These are phyloP conservation scores for Python bivittatus DNA, from an alignment of 2,113 vertebrate species.

Conservation along the genomic window DNA sequence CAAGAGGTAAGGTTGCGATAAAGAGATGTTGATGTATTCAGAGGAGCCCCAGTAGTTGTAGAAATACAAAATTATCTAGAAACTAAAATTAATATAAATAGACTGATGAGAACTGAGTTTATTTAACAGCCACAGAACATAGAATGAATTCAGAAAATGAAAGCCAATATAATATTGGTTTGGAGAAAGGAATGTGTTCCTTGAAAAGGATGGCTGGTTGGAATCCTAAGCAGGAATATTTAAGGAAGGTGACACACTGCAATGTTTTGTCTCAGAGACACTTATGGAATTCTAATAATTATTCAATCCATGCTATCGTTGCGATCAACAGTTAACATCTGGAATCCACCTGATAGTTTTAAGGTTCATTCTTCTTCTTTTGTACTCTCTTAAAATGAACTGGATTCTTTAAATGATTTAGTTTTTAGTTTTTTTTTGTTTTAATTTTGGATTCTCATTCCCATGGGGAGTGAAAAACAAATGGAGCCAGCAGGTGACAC, in stretches of 20 bases:
- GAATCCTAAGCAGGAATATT: neutral
- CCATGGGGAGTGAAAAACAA: slow-evolving; percentile 68
- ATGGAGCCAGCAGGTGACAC: slow-evolving; percentile 65
- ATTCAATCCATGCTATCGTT: neutral
- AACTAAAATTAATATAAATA: too few species aligned
- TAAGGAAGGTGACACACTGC: neutral
- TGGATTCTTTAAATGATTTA: slow-evolving; percentile 56
- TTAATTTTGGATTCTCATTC: slow-evolving; percentile 37
- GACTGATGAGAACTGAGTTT: neutral
- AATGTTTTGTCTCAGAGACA: neutral
- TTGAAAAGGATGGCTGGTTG: neutral
- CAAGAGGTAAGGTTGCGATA: too few species aligned
- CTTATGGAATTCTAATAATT: neutral
- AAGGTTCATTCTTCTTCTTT: neutral
- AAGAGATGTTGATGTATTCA: too few species aligned
- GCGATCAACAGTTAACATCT: slow-evolving; percentile 11
- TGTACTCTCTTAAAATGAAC: neutral
- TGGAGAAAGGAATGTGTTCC: neutral
- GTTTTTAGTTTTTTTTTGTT: slow-evolving; percentile 65
- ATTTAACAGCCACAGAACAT: neutral
- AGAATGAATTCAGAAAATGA: neutral
- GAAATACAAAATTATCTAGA: too few species aligned
- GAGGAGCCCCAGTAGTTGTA: too few species aligned
- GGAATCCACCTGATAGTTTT: slow-evolving; percentile 45
- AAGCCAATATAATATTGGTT: neutral